phyloP scores from a whole-genome alignment of 2,797 vertebrate species.

The Bovichtus diacanthus region DNA sequence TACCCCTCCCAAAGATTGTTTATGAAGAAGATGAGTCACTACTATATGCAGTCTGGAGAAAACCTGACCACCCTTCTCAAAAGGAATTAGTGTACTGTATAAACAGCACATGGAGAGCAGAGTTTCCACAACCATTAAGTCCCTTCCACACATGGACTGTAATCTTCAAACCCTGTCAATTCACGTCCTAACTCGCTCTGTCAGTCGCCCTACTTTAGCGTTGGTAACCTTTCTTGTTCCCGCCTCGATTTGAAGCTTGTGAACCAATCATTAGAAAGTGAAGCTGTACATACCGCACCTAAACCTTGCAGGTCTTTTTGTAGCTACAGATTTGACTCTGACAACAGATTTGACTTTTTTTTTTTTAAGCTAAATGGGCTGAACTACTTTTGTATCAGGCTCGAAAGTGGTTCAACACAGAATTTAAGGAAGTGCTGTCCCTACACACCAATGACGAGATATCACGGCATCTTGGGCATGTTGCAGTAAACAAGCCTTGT shows the following conservation, averaged over 20 bases:
- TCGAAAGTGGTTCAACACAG: neutral
- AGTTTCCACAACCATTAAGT: neutral
- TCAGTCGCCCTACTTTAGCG: neutral
- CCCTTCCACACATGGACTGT: neutral
- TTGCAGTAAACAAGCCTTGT: neutral
- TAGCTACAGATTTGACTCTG: neutral
- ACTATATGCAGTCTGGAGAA: neutral
- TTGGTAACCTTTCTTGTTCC: neutral
- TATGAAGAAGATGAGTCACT: slow-evolving; percentile 55
- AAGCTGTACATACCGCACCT: neutral
- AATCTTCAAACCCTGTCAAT: neutral
- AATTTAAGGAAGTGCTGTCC: neutral
- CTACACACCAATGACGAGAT: too few relatives aligned
- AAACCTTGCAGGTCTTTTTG: neutral
- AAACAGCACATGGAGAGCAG: neutral
- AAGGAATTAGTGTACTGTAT: neutral
- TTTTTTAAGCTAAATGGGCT: neutral
- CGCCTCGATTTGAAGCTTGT: neutral
- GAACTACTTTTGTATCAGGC: neutral
- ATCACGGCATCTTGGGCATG: neutral
- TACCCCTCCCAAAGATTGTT: slow-evolving; percentile 83
- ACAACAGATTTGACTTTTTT: neutral
- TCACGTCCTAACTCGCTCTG: neutral
- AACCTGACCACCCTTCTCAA: neutral
- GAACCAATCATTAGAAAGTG: neutral